Evolutionary conservation across 2,113 vertebrate genomes (phyloP).

Genomic region (Parus major): DNA sequence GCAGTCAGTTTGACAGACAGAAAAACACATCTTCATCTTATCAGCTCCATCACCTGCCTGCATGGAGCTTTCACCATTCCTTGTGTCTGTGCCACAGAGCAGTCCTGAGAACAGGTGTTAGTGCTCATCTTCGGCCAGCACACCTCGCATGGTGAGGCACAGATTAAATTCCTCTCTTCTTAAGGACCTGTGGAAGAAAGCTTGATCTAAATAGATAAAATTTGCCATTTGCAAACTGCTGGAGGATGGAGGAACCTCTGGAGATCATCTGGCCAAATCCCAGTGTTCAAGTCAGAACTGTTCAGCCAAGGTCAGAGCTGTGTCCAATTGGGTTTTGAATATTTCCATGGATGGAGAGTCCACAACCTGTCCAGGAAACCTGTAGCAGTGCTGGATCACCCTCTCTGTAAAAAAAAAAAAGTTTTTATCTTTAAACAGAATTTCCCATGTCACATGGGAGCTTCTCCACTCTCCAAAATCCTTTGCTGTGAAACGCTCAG

Average conservation of each 20-base stretch:
- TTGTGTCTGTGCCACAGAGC: neutral
- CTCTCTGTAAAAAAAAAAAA: neutral
- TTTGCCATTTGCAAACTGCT: neutral
- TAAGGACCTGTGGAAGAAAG: neutral
- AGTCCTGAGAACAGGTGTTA: neutral
- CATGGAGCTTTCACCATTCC: rapidly evolving
- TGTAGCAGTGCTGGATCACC: neutral
- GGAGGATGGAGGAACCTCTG: neutral
- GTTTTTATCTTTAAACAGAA: neutral
- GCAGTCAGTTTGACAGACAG: neutral
- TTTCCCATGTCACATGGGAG: neutral
- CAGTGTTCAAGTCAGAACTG: neutral
- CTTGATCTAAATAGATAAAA: neutral
- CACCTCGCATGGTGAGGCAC: neutral
- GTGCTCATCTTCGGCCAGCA: rapidly evolving
- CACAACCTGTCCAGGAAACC: neutral
- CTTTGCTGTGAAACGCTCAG: neutral
- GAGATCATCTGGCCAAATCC: neutral
- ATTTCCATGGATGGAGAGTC: neutral
- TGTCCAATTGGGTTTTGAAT: neutral
- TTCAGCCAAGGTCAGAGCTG: neutral
- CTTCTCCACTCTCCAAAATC: neutral
- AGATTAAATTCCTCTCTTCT: neutral
- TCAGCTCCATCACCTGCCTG: neutral
- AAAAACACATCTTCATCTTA: neutral